Base-by-base conservation (phyloP, 2,113 vertebrate species). In the Pedionomus torquatus region DNA sequence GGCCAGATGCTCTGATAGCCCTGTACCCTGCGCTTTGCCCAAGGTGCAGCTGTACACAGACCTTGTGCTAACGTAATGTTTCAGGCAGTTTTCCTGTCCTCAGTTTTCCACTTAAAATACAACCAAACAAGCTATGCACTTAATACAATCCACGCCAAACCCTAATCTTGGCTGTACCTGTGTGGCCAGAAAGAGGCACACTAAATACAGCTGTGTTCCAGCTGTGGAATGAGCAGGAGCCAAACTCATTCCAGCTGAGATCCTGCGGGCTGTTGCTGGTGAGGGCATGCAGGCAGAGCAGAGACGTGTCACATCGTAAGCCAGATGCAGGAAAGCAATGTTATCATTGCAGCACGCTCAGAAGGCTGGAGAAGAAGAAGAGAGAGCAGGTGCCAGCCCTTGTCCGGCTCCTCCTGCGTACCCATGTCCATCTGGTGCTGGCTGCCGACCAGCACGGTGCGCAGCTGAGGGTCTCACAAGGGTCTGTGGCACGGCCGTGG, bases 401-500 rank as follows among this genome's bases (percentile, higher is more conserved):
- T 7, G 66, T 7, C 26, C 0, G 33, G 41, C 64, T 71, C 41
- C 85, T 80, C 46, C 76, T 49, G 72, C 1, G 1, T 35, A 14
- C 2, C 1, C 52, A 2, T 5, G 14, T 54, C 69, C 39, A 7
- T 26, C 70, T 43, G 58, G 26, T 28, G n/a, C 39, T 82, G 78
- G 48, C 68, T 0, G 3, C 3, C 0, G 1, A 23, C 5, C 76
- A 44, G 5, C 31, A 5, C 11, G 10, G 61, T 2, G 1, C 3
- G 70, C 43, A 30, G 63, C 79, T 7, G 51, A 76, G 68, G 76
- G 44, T 61, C 26, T 24, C 43, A 16, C 39, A 9, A 0, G 2
- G 61, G 25, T 25, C 70, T 84, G 20, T 9, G 25, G 21, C 63
- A 23, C 31, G 70, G 89, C 65, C 28, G 39, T n/a, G 39, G 41